A percentile compares a stretch with the other conserved stretches of the same genome.
phyloP scores from a whole-genome alignment of 1,140 invertebrate genomes.

The Zaprionus lachaisei region DNA sequence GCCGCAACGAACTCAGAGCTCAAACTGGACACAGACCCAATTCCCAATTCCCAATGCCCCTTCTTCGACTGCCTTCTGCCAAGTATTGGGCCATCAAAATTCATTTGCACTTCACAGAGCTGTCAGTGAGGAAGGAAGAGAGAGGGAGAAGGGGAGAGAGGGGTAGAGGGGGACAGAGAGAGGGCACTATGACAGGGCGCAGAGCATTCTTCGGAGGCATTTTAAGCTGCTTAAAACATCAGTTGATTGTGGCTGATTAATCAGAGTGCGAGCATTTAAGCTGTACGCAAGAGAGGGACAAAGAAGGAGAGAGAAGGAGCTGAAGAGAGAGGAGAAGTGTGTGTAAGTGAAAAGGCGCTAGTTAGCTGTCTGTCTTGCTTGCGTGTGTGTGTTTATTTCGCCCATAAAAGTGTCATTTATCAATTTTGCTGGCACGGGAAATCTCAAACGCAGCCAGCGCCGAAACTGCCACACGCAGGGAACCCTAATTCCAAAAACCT shows the following conservation, averaged over 20 bases:
- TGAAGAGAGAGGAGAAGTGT: slow-evolving; percentile 5
- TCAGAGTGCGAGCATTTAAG: slow-evolving; percentile 80
- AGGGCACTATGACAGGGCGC: background rate
- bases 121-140: slow-evolving; percentile 45
- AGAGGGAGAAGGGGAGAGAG: background rate
- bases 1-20: background rate
- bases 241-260: slow-evolving; percentile 82
- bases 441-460: slow-evolving; percentile 26
- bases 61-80: background rate
- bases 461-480: slow-evolving; percentile 63
- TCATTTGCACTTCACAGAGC: slow-evolving; percentile 70
- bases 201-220: slow-evolving; percentile 44
- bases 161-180: background rate
- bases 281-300: slow-evolving; percentile 35
- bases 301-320: background rate
- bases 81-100: slow-evolving; percentile 77
- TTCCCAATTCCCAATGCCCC: slow-evolving; percentile 5
- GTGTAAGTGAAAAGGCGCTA: background rate
- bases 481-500: slow-evolving; percentile 18
- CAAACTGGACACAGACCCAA: background rate
- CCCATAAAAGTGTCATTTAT: slow-evolving; percentile 82
- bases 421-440: slow-evolving; percentile 63
- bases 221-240: slow-evolving; percentile 83
- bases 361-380: background rate
- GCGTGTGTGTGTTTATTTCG: slow-evolving; percentile 68